Conservation (phyloP, 2,797 vertebrate species). For the Peromyscus melanophrys region DNA sequence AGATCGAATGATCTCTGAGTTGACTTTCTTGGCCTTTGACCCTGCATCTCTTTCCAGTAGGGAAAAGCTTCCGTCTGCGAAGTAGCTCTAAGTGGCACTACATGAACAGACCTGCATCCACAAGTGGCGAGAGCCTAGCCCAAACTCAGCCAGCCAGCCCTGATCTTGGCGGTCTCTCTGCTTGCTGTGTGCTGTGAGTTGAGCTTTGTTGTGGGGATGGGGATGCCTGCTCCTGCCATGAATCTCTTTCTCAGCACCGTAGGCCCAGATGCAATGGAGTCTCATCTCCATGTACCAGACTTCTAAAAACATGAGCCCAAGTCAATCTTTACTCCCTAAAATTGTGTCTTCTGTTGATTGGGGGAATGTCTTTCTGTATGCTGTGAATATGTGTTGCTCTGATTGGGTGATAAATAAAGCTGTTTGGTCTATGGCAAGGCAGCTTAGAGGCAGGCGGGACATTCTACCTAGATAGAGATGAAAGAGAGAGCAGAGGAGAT, state of each 20-base stretch:
- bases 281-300: too few species aligned
- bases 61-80: background rate
- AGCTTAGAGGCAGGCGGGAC: too few species aligned
- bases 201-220: background rate
- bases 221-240: background rate
- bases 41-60: background rate
- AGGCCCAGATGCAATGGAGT: background rate
- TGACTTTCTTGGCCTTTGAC: background rate
- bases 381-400: too few species aligned
- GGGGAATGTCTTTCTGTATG: too few species aligned
- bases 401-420: too few species aligned
- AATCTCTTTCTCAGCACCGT: background rate
- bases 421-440: too few species aligned
- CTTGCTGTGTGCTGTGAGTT: background rate
- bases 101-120: background rate
- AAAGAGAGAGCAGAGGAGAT: too few species aligned
- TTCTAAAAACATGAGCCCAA: background rate
- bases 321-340: background rate
- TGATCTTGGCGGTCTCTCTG: background rate
- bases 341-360: background rate
- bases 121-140: background rate
- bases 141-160: background rate
- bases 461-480: too few species aligned
- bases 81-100: background rate
- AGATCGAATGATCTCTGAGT: background rate